Base-by-base conservation (phyloP, 2,888 invertebrate genomes). In the Neuroscelio doddi region DNA sequence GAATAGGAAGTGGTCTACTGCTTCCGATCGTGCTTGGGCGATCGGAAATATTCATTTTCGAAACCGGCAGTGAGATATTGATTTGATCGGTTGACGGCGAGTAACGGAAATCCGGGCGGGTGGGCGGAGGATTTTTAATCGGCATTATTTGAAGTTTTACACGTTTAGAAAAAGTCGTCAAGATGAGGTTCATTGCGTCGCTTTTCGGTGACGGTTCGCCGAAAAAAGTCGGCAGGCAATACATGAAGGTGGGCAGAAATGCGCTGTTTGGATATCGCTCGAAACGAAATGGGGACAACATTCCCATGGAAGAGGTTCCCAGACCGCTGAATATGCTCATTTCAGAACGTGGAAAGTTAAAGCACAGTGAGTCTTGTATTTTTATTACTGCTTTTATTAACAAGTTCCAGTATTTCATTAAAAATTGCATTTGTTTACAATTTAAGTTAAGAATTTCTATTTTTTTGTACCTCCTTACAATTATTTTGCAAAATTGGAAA, bases 321-420 rank as follows among this genome's bases (percentile, higher is more conserved):
- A 89, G 90, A 36, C 92, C 93, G 0, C 83, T 94, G 41, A 93
- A 91, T 73, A 92, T 94, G 91, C 88, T 94, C 68, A 92, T 94
- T 78, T 93, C 94, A 9, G 90, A 92, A 78, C 91, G 91, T 76
- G 90, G 90, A 69, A 91, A 90, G 81, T 87, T 93, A 62, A 91
- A 90, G 78, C 90, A 90, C 83, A 90, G 94, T 94, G 84, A 92
- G 93, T 91, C n/a, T 9, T 17, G 14, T 9, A 17, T 10, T 3
- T 1, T 17, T 49, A 16, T 29, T 49, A 17, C 17, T 34, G 10
- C 21, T 30, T 45, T 41, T n/a, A 27, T 21, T 21, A 26, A 8
- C 42, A 15, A 9, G n/a, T 30, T 30, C 30, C 30, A 9, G 7
- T 30, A 5, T n/a, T n/a, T n/a, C n/a, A n/a, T n/a, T n/a, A n/a